Evolutionary conservation across 2,113 vertebrate genomes (phyloP).

Genomic region (Actenoides hombroni): DNA sequence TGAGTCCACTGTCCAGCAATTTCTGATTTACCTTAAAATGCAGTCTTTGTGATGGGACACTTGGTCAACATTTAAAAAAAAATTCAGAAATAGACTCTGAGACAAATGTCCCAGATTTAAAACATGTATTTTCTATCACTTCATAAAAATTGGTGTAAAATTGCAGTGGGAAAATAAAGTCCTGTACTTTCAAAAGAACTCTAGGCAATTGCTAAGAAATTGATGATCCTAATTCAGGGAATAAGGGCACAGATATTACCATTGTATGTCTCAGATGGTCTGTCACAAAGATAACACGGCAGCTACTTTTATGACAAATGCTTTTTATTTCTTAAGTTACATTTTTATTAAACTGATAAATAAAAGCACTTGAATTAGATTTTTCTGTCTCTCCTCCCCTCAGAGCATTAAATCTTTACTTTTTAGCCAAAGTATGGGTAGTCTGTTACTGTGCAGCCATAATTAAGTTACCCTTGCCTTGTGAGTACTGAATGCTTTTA

Average conservation of each 20-base stretch:
- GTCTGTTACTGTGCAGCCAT: neutral
- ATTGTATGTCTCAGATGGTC: slow-evolving; percentile 43
- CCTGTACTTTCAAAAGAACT: neutral
- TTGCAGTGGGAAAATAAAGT: slow-evolving; percentile 41
- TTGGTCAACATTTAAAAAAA: neutral
- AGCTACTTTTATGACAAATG: slow-evolving; percentile 44
- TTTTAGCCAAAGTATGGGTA: neutral
- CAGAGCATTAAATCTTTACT: neutral
- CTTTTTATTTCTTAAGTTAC: slow-evolving; percentile 35
- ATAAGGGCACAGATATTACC: slow-evolving; percentile 42
- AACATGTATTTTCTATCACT: neutral
- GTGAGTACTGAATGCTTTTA: neutral
- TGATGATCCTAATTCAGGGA: slow-evolving; percentile 66
- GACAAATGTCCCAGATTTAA: neutral
- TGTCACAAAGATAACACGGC: slow-evolving; percentile 60
- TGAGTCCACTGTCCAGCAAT: neutral
- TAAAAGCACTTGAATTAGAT: neutral
- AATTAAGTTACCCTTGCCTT: neutral
- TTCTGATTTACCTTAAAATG: neutral
- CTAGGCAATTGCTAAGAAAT: slow-evolving; percentile 26
- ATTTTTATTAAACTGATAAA: slow-evolving; percentile 4
- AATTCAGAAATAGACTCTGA: neutral
- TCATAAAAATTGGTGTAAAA: slow-evolving; percentile 33
- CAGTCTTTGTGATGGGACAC: neutral
- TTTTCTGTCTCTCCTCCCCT: neutral